phyloP scores from a whole-genome alignment of 2,888 invertebrate species.

The Saturnia japonica region DNA sequence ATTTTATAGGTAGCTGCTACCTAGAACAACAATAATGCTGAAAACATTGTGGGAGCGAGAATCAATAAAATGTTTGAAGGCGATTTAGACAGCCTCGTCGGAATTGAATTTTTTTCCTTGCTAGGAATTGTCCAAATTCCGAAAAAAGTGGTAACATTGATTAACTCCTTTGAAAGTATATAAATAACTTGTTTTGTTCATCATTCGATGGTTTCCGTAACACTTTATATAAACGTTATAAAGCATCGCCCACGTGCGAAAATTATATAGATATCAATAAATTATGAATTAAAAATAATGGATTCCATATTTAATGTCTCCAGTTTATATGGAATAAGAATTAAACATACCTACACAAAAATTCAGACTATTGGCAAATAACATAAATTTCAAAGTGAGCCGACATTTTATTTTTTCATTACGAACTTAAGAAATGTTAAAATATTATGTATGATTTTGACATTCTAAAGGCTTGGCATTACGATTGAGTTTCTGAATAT shows the following conservation, averaged over 20 bases:
- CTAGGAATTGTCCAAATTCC: too few species aligned
- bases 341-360: slow-evolving; percentile 16
- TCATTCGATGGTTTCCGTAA: slow-evolving; percentile 27
- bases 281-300: slow-evolving; percentile 17
- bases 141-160: slow-evolving; percentile 27
- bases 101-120: too few species aligned
- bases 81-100: too few species aligned
- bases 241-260: slow-evolving; percentile 33
- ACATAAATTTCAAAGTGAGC: background rate
- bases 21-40: too few species aligned
- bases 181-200: slow-evolving; percentile 26
- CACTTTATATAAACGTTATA: slow-evolving; percentile 26
- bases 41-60: too few species aligned
- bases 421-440: too few species aligned
- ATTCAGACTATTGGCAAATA: background rate
- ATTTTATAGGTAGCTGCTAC: too few species aligned
- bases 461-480: background rate
- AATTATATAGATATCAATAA: slow-evolving; percentile 20
- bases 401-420: too few species aligned
- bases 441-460: too few species aligned
- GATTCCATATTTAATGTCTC: slow-evolving; percentile 9
- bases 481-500: too few species aligned
- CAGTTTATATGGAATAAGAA: slow-evolving; percentile 13
- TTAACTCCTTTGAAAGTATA: slow-evolving; percentile 18
- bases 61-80: too few species aligned